These are phyloP conservation scores for Homarus americanus DNA, from an alignment of 1,140 invertebrate genomes.

Conservation along the genomic window DNA sequence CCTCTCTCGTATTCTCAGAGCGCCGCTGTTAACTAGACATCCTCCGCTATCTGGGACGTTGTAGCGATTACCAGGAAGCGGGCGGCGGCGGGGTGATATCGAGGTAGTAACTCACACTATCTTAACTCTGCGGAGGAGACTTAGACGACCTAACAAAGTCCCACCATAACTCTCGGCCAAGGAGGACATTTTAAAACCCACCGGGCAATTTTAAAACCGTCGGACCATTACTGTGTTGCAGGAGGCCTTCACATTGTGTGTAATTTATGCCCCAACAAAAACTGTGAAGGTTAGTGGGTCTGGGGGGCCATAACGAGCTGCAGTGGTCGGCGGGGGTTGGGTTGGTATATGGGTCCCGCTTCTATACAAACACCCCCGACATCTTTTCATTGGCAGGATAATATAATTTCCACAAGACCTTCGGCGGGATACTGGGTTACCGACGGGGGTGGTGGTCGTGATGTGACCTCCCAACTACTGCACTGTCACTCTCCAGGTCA, in stretches of 20 bases:
- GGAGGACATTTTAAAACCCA: not conserved
- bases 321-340: slow-evolving; percentile 26
- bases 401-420: slow-evolving; percentile 28
- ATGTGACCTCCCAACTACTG: too few species aligned
- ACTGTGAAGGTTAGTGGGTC: not conserved
- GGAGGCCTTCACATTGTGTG: not conserved
- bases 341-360: slow-evolving; percentile 1
- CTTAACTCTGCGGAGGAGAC: slow-evolving; percentile 39
- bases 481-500: too few species aligned
- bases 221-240: slow-evolving; percentile 17
- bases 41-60: not conserved
- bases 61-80: slow-evolving; percentile 3
- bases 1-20: not conserved
- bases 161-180: not conserved
- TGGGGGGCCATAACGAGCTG: slow-evolving; percentile 12
- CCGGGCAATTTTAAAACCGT: slow-evolving; percentile 12
- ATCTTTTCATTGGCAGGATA: slow-evolving; percentile 17
- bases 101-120: slow-evolving; percentile 39
- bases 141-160: not conserved
- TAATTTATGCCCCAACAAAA: slow-evolving; percentile 29
- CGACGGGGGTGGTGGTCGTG: too few species aligned
- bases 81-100: slow-evolving; percentile 16
- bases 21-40: not conserved
- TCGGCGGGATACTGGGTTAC: too few species aligned
- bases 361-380: slow-evolving; percentile 7